phyloP scores from a whole-genome alignment of 2,113 vertebrate species.

The Bos indicus region DNA sequence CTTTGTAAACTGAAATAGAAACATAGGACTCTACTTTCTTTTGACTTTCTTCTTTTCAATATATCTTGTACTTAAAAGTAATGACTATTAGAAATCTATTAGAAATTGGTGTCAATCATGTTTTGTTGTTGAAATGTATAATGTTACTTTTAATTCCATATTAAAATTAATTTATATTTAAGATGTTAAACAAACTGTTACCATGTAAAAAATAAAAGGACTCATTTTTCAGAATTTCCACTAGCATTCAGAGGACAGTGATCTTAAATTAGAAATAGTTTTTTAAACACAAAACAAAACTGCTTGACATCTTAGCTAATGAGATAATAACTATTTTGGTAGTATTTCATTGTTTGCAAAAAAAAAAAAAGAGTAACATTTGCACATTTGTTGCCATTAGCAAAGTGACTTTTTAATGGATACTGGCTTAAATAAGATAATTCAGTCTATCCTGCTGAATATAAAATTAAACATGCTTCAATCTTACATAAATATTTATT shows the following conservation, averaged over 20 bases:
- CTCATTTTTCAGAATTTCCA: slow-evolving; percentile 34
- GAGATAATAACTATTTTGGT: slow-evolving; percentile 44
- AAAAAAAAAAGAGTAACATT: slow-evolving; percentile 34
- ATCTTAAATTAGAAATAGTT: slow-evolving; percentile 55
- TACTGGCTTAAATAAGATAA: slow-evolving; percentile 61
- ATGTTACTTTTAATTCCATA: background rate
- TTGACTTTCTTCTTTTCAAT: background rate
- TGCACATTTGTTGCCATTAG: slow-evolving; percentile 64
- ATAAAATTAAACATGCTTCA: slow-evolving; percentile 60
- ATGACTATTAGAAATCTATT: background rate
- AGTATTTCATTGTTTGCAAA: slow-evolving; percentile 56
- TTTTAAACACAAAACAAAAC: slow-evolving; percentile 40
- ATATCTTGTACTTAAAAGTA: background rate
- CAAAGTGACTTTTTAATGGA: slow-evolving; percentile 73
- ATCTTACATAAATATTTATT: slow-evolving; percentile 39
- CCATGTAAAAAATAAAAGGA: slow-evolving; percentile 12
- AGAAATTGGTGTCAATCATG: background rate
- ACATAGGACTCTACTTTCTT: background rate
- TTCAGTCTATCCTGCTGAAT: slow-evolving; percentile 61
- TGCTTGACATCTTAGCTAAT: slow-evolving; percentile 43
- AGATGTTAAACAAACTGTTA: slow-evolving; percentile 5
- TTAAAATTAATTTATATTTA: slow-evolving; percentile 34
- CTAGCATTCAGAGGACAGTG: background rate
- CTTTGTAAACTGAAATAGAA: background rate
- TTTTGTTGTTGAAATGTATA: background rate